Evolutionary conservation across 1,140 invertebrate genomes (phyloP).

Genomic region (Macrotrachela quadricornifera): DNA sequence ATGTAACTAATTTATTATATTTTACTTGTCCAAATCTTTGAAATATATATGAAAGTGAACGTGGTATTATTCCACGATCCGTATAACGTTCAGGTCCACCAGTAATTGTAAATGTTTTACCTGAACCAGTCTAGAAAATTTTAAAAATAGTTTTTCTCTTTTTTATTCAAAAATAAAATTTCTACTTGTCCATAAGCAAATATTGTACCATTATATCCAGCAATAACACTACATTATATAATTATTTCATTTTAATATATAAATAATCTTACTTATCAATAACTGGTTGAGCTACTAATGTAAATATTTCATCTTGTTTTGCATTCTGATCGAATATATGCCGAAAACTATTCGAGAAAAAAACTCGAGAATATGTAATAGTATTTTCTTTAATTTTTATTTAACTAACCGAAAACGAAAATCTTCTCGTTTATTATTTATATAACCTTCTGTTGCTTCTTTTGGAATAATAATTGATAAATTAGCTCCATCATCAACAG

Average conservation of each 20-base stretch:
- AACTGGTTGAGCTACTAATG: constrained; percentile 24
- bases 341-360: too few species aligned
- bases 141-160: background rate
- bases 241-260: background rate
- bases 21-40: constrained; percentile 19
- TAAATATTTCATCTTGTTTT: constrained; percentile 28
- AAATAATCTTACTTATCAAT: constrained; percentile 24
- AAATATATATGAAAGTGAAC: constrained; percentile 29
- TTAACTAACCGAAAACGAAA: constrained; percentile 17
- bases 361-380: too few species aligned
- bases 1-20: constrained; percentile 10
- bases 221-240: constrained; percentile 14
- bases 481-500: background rate
- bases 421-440: constrained; percentile 30
- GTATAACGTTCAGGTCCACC: constrained; percentile 26
- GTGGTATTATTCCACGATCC: constrained; percentile 30
- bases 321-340: constrained; percentile 24
- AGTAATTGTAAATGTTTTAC: constrained; percentile 33
- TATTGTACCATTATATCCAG: constrained; percentile 31
- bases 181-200: constrained; percentile 32
- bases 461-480: constrained; percentile 17
- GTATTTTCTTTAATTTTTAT: too few species aligned
- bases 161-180: background rate
- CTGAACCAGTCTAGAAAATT: constrained; percentile 26
- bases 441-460: constrained; percentile 22